Evolutionary conservation across 2,888 invertebrate genomes (phyloP), one percentile per base, ranked within the genome.

Genomic region (Pantelozetes paolii): DNA sequence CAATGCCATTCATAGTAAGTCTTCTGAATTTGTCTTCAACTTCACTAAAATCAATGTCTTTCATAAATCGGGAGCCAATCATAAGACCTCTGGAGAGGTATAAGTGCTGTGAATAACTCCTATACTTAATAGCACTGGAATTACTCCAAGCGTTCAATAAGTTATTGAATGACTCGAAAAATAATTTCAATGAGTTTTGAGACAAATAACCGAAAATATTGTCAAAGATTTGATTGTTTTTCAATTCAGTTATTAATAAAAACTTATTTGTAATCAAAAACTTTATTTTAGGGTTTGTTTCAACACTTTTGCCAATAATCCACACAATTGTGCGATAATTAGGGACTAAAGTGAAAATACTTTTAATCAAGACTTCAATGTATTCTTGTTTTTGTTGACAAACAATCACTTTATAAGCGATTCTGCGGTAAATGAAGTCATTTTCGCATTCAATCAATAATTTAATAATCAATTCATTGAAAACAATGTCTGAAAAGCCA

Each of bases 181-280:
- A 57, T 54, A 50, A 70, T 15, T 57, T 28, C 3, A 20, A n/a
- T 36, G 23, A 54, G 36, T 13, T 40, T 9, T 32, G 8, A 42
- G 18, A 32, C 28, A 74, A 45, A 71, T 74, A 70, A n/a, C 62
- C 62, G 18, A 54, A 74, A 57, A 74, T 45, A 59, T 74, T 74
- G 26, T 13, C 36, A 5, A 74, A n/a, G 32, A 74, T 70, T 54
- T 48, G 74, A 28, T 74, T 50, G 45, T 23, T 42, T 45, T 67
- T 45, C 9, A 50, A 57, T 26, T 74, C 42, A 67, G 45, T 23
- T 6, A 74, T 74, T n/a, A 71, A 57, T 40, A 74, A 30, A 26
- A 74, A 74, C 36, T 74, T 74, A 28, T 74, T 71, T 18, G 71
- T 71, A 32, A 74, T 26, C 20, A 74, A 48, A 26, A 74, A 74